These are phyloP conservation scores for Bugula neritina DNA, from an alignment of 2,888 invertebrate species.

Conservation along the genomic window DNA sequence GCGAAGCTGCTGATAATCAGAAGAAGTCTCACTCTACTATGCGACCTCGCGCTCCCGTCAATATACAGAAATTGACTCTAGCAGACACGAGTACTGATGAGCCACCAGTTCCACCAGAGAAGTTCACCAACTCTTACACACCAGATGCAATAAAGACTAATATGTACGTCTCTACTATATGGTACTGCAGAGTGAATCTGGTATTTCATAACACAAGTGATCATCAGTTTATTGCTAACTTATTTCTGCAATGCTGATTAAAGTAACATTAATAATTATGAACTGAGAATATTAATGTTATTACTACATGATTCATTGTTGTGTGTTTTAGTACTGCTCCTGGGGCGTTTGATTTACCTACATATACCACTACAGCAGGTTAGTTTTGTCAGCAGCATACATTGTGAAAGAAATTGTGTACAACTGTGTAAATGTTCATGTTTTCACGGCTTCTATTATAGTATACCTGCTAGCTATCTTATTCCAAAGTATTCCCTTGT, in stretches of 20 bases:
- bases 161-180: background rate
- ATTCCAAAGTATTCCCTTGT: too few species aligned
- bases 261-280: too few species aligned
- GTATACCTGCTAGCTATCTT: too few species aligned
- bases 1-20: constrained; percentile 23
- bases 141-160: background rate
- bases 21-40: background rate
- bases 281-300: too few species aligned
- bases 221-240: background rate
- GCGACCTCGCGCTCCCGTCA: background rate
- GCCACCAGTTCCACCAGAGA: background rate
- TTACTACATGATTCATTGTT: too few species aligned
- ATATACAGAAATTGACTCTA: background rate
- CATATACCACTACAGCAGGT: too few species aligned
- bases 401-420: too few species aligned
- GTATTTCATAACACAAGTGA: background rate
- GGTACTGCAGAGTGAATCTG: background rate
- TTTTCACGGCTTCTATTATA: too few species aligned
- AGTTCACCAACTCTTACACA: background rate
- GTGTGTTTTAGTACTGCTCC: too few species aligned
- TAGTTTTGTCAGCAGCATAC: too few species aligned
- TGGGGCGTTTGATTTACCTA: too few species aligned
- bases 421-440: too few species aligned
- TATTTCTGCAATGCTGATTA: background rate
- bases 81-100: background rate